Evolutionary conservation across 2,888 invertebrate genomes (phyloP), one percentile per base, ranked within the genome.

Genomic region (Platerodrilus igneus): DNA sequence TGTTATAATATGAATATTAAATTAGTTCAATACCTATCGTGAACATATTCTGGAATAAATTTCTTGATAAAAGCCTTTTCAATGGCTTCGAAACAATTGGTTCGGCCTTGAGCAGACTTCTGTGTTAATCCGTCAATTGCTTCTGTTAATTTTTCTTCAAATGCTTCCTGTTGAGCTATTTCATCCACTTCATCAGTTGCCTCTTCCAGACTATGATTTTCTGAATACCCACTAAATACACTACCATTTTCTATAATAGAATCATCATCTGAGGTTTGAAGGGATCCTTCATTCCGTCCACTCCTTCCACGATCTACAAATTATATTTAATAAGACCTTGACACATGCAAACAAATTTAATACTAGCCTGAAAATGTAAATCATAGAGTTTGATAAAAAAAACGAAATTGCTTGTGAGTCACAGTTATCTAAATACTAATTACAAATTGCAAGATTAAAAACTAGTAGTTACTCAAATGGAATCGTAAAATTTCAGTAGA

Each of bases 131-230:
- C 86, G 60, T 97, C 96, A 33, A 96, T 79, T 1, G 85, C 79
- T 61, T 92, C 91, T 17, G 81, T 74, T 16, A 96, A 74, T 64
- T 91, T 91, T 56, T 93, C 92, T 68, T 95, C 94, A 50, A 88
- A 82, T 4, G 73, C 69, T 52, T 87, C 86, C 51, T 85, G 85
- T 65, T 77, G 75, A 2, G 71, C 67, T 9, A 72, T 58, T 44
- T 82, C 82, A 45, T 81, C 81, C 17, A 74, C 70, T 37, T 59
- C 57, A 8, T 56, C 63, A 3, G 48, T 48, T 16, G 64, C 64
- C 10, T 71, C 72, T 21, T 72, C 72, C 1, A 50, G 48, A 60
- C 84, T 85, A 52, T 75, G 76, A 49, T 77, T 77, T 58, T 92
- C 91, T 0, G 91, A 91, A 52, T 79, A 76, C 17, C 77, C 78